A percentile compares a stretch with the other conserved stretches of the same genome.
Evolutionary conservation across 2,888 invertebrate species (phyloP).

Genomic region (Lycophotia porphyrea): DNA sequence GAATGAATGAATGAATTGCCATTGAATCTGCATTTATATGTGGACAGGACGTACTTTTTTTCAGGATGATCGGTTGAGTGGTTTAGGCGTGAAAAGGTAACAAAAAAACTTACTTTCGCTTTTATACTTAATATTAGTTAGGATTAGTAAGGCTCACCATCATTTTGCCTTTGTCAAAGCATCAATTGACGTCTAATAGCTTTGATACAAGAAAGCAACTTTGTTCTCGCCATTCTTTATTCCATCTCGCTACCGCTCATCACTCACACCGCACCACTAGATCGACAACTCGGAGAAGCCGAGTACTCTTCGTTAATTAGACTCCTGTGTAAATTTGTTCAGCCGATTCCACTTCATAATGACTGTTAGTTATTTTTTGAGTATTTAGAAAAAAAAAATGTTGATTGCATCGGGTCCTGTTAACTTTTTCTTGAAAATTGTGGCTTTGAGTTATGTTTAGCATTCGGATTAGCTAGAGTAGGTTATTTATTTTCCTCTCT

Average conservation of each 20-base stretch:
- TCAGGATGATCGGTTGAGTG: no score
- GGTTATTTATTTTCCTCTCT: not conserved
- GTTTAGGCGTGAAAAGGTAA: no score
- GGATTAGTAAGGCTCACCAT: no score
- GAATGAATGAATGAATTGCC: no score
- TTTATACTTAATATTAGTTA: no score
- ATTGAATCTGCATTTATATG: no score
- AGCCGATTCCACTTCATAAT: constrained; percentile 66
- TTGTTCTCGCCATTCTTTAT: not conserved
- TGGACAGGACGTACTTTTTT: no score
- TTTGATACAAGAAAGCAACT: not conserved
- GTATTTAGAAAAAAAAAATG: constrained; percentile 26
- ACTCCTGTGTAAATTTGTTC: constrained; percentile 69
- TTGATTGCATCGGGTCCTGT: constrained; percentile 34
- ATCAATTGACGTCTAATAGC: not conserved
- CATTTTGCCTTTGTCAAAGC: not conserved
- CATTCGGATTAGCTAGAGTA: no score
- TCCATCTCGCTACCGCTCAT: not conserved
- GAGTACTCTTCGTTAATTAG: constrained; percentile 69
- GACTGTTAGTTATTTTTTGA: constrained; percentile 55
- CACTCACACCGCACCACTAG: constrained; percentile 9
- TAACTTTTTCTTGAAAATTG: constrained; percentile 11
- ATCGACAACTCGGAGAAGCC: constrained; percentile 56
- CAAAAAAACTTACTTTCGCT: no score
- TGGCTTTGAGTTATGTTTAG: not conserved